Evolutionary conservation across 1,140 invertebrate species (phyloP).

Genomic region (Carposina sasakii): DNA sequence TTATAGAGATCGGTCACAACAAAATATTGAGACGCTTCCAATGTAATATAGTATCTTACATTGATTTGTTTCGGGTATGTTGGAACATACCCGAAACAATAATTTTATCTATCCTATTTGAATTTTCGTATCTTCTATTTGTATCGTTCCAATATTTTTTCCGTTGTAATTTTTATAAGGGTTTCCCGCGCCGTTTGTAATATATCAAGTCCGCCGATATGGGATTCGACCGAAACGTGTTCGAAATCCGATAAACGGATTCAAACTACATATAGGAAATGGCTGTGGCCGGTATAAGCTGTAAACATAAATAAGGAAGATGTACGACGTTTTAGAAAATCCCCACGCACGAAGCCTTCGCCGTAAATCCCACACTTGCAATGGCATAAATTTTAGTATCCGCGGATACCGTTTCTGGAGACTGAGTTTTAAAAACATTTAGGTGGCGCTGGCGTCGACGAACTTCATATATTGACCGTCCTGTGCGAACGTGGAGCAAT

Average conservation of each 20-base stretch:
- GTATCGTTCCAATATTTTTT: constrained; percentile 34
- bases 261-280: constrained; percentile 58
- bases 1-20: too few relatives aligned
- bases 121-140: constrained; percentile 29
- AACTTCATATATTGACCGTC: too few relatives aligned
- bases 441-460: too few relatives aligned
- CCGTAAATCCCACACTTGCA: constrained; percentile 54
- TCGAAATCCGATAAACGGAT: constrained; percentile 67
- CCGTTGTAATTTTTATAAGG: constrained; percentile 44
- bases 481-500: too few relatives aligned
- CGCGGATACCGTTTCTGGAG: constrained; percentile 8
- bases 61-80: too few relatives aligned
- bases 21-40: too few relatives aligned
- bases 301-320: constrained; percentile 70
- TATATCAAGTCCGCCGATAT: constrained; percentile 57
- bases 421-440: constrained; percentile 29
- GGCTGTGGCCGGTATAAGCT: constrained; percentile 55
- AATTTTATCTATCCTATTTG: too few relatives aligned
- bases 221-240: constrained; percentile 55
- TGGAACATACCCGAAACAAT: too few relatives aligned
- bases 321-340: constrained; percentile 66
- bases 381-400: constrained; percentile 59
- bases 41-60: too few relatives aligned
- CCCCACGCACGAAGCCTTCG: constrained; percentile 49
- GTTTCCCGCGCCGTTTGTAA: constrained; percentile 31